A percentile compares a stretch with the other conserved stretches of the same genome.
These are phyloP conservation scores for Volucella inflata DNA, from an alignment of 2,888 invertebrate genomes.

Conservation along the genomic window DNA sequence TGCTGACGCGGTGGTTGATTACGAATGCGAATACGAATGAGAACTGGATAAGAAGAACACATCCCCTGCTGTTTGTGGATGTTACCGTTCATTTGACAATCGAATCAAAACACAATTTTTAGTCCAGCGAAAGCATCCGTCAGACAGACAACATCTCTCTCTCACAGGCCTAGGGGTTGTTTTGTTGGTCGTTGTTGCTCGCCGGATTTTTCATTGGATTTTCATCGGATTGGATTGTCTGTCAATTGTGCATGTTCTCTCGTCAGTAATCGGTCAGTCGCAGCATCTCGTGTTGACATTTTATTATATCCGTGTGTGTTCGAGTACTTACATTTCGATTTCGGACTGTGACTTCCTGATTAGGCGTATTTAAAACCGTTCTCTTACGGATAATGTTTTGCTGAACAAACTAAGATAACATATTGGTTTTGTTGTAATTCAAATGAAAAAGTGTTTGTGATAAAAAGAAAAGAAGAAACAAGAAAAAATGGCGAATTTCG, in stretches of 20 bases:
- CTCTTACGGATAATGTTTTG: conserved; percentile 24
- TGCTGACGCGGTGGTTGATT: conserved; percentile 68
- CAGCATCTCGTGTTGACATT: conserved; percentile 51
- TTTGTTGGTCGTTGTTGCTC: conserved; percentile 34
- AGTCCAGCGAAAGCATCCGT: conserved; percentile 83
- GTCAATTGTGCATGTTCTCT: conserved; percentile 56
- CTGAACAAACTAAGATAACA: conserved; percentile 71
- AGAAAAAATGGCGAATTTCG: conserved; percentile 29
- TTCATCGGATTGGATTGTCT: conserved; percentile 68
- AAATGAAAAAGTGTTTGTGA: conserved; percentile 52
- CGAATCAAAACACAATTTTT: conserved; percentile 79
- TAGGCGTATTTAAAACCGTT: conserved; percentile 30
- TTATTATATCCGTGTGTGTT: neutral
- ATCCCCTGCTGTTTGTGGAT: conserved; percentile 80
- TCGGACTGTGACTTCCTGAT: conserved; percentile 55
- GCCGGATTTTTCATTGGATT: conserved; percentile 42
- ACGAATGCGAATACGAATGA: conserved; percentile 71
- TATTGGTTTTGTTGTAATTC: conserved; percentile 58
- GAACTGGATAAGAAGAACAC: conserved; percentile 68
- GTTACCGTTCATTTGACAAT: conserved; percentile 79
- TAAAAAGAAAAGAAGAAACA: conserved; percentile 5
- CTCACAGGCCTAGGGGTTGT: conserved; percentile 67
- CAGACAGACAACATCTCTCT: conserved; percentile 81
- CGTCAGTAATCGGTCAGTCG: conserved; percentile 63
- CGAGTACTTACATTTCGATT: conserved; percentile 39